Percentiles rank a stretch among this genome's conserved stretches.
phyloP scores from a whole-genome alignment of 2,113 vertebrate species.

The Periophthalmodon schlosseri region DNA sequence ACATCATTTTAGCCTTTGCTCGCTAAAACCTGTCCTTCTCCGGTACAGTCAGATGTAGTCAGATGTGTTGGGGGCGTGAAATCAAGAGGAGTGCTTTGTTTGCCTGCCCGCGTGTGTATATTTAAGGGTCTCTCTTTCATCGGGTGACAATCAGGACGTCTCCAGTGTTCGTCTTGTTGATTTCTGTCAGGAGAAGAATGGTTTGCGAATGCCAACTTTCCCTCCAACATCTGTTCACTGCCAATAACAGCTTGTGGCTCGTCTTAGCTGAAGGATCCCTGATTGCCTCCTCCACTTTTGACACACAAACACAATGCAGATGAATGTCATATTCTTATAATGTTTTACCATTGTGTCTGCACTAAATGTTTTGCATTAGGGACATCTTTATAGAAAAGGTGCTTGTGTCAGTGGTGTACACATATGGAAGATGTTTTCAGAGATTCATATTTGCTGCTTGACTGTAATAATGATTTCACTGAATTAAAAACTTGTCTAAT shows the following conservation, averaged over 20 bases:
- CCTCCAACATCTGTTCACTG: constrained; percentile 79
- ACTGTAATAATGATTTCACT: neutral
- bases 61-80: constrained; percentile 70
- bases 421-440: constrained; percentile 12
- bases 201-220: constrained; percentile 76
- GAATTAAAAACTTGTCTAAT: no score
- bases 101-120: constrained; percentile 60
- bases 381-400: constrained; percentile 22
- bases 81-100: constrained; percentile 52
- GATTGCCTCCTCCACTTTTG: constrained; percentile 67
- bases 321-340: constrained; percentile 63
- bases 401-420: constrained; percentile 41
- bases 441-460: constrained; percentile 5
- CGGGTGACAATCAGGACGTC: constrained; percentile 69
- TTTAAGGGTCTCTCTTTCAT: constrained; percentile 70
- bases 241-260: constrained; percentile 80
- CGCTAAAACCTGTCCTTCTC: constrained; percentile 47
- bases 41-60: constrained; percentile 63
- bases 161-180: constrained; percentile 70
- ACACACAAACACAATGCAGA: constrained; percentile 67
- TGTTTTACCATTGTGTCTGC: constrained; percentile 47
- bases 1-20: constrained; percentile 51
- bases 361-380: constrained; percentile 34
- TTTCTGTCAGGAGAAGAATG: constrained; percentile 75
- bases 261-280: constrained; percentile 69